Percentiles rank a stretch among this genome's conserved stretches.
These are phyloP conservation scores for Acromyrmex heyeri DNA, from an alignment of 1,140 invertebrate genomes.

Conservation along the genomic window DNA sequence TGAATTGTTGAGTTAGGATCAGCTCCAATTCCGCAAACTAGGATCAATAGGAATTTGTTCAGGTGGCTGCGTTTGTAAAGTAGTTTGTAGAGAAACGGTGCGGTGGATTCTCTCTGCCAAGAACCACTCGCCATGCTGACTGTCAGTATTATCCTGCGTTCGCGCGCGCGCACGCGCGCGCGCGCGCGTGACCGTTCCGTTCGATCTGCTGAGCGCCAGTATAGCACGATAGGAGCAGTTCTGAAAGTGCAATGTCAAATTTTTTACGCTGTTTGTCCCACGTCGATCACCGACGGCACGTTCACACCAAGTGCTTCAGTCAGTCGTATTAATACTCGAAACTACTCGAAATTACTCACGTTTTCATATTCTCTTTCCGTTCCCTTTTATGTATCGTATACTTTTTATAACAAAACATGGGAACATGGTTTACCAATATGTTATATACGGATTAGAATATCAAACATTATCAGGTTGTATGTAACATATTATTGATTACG, in stretches of 20 bases:
- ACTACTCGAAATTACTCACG: neutral
- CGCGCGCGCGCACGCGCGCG: neutral
- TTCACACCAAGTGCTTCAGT: neutral
- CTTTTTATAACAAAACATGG: neutral
- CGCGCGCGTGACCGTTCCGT: slow-evolving; percentile 14
- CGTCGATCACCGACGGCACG: slow-evolving; percentile 42
- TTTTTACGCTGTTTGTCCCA: neutral
- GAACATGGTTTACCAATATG: neutral
- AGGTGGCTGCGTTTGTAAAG: neutral
- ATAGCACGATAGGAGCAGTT: slow-evolving; percentile 26
- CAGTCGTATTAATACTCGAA: neutral
- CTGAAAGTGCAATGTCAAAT: slow-evolving; percentile 46
- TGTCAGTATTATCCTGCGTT: slow-evolving; percentile 43
- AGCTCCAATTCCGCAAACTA: slow-evolving; percentile 4
- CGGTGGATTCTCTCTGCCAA: slow-evolving; percentile 39
- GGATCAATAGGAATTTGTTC: neutral
- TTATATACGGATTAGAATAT: neutral
- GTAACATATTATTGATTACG: no score
- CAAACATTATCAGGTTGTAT: neutral
- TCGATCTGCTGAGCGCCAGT: neutral
- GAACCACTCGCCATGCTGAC: slow-evolving; percentile 22
- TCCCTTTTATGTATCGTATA: neutral
- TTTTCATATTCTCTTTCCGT: neutral
- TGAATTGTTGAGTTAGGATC: neutral
- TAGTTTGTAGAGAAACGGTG: slow-evolving; percentile 3